Evolutionary conservation across 2,113 vertebrate species (phyloP).

Genomic region (Theristicus caerulescens): DNA sequence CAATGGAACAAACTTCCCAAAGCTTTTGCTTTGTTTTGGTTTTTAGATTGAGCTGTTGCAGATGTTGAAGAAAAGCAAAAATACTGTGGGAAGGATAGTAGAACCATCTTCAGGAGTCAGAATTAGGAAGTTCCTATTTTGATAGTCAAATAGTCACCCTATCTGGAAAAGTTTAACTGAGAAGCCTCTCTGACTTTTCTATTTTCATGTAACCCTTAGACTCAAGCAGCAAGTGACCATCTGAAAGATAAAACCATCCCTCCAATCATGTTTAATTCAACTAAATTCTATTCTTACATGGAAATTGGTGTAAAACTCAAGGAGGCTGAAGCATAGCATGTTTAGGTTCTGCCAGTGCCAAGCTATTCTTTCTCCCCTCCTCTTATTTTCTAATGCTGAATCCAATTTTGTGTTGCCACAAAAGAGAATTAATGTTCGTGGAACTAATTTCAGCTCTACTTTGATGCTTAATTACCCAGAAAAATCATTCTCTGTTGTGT

Average conservation of each 20-base stretch:
- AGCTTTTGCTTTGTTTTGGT: neutral
- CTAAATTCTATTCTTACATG: neutral
- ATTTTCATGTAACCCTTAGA: neutral
- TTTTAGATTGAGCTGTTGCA: neutral
- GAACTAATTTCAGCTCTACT: neutral
- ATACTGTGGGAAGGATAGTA: neutral
- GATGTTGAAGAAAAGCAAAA: neutral
- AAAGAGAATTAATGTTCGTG: neutral
- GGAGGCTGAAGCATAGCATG: neutral
- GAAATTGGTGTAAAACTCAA: neutral
- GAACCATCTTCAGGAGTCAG: neutral
- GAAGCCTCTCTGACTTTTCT: neutral
- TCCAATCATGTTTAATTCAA: slow-evolving; percentile 4
- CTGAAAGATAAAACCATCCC: neutral
- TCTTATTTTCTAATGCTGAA: neutral
- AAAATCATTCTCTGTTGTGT: neutral
- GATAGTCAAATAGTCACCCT: neutral
- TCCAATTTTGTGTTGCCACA: neutral
- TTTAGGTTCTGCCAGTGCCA: neutral
- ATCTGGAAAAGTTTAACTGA: neutral
- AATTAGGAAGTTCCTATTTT: neutral
- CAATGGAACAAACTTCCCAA: neutral
- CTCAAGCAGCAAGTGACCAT: neutral
- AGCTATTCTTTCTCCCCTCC: neutral
- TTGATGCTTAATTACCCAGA: neutral